Percentiles rank a stretch among this genome's conserved stretches.
phyloP scores from a whole-genome alignment of 2,797 vertebrate species.

The Argyrosomus regius region DNA sequence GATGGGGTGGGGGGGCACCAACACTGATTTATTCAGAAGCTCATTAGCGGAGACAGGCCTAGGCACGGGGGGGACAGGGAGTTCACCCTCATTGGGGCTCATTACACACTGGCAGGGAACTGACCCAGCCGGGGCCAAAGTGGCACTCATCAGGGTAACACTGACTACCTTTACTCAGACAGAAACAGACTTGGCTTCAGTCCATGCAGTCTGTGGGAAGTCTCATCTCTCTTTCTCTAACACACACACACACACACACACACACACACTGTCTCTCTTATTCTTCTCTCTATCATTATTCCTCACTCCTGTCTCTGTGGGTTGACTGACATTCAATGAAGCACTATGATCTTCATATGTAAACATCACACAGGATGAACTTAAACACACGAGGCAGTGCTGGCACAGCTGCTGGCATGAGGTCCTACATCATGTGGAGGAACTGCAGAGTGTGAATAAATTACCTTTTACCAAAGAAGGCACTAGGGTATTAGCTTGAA shows the following conservation, averaged over 20 bases:
- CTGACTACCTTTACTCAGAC: constrained; percentile 75
- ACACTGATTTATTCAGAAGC: constrained; percentile 85
- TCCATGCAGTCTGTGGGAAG: constrained; percentile 51
- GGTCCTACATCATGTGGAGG: constrained; percentile 58
- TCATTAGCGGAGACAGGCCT: constrained; percentile 86
- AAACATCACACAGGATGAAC: constrained; percentile 73
- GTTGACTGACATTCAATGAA: constrained; percentile 65
- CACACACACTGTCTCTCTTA: constrained; percentile 7
- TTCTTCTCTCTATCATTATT: constrained; percentile 42
- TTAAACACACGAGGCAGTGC: constrained; percentile 56
- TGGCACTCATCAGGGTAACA: constrained; percentile 80
- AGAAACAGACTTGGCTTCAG: constrained; percentile 62
- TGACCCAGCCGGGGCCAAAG: constrained; percentile 75
- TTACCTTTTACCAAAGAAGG: constrained; percentile 57
- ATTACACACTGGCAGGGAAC: constrained; percentile 84
- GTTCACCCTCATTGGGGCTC: constrained; percentile 84
- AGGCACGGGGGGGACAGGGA: constrained; percentile 78
- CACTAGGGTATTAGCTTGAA: constrained; percentile 38
- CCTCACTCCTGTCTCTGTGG: constrained; percentile 40
- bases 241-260: constrained; percentile 8
- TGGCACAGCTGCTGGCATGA: constrained; percentile 57
- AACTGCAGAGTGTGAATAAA: constrained; percentile 60
- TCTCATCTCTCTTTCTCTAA: constrained; percentile 21
- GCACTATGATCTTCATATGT: constrained; percentile 63
- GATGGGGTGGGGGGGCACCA: constrained; percentile 45